Percentiles rank a stretch among this genome's conserved stretches.
These are phyloP conservation scores for Chloebia gouldiae DNA, from an alignment of 2,113 vertebrate species.

Conservation along the genomic window DNA sequence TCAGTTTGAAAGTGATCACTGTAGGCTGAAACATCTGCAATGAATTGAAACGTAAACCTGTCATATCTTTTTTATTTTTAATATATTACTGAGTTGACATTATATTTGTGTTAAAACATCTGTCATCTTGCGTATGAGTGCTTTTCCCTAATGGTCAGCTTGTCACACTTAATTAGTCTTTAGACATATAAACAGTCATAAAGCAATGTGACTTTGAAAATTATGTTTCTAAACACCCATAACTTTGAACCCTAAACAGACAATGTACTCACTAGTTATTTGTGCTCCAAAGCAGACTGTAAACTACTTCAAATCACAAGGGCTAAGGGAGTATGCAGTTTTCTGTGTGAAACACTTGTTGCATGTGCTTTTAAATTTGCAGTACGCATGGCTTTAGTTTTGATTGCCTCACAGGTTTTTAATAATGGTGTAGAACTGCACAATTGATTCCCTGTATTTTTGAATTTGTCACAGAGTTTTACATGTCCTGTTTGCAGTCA, in stretches of 20 bases:
- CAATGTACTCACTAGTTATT: background rate
- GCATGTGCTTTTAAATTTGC: background rate
- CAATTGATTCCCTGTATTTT: background rate
- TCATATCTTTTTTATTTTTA: slow-evolving; percentile 11
- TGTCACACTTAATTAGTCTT: slow-evolving; percentile 76
- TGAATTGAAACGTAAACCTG: slow-evolving; percentile 60
- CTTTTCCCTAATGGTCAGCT: slow-evolving; percentile 71
- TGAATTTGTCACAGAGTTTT: background rate
- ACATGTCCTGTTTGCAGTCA: background rate
- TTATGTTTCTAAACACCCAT: slow-evolving; percentile 37
- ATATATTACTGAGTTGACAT: slow-evolving; percentile 7
- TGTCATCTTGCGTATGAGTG: slow-evolving; percentile 61
- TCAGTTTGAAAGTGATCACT: slow-evolving; percentile 46
- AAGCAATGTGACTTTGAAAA: slow-evolving; percentile 68
- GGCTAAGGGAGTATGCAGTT: background rate
- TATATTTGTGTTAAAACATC: slow-evolving; percentile 62
- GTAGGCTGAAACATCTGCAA: slow-evolving; percentile 41
- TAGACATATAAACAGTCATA: slow-evolving; percentile 55
- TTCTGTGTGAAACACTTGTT: background rate
- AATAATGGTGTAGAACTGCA: background rate
- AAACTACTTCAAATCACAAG: background rate
- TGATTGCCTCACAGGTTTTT: background rate
- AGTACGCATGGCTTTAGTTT: background rate
- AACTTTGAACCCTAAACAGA: slow-evolving; percentile 34
- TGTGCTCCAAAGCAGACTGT: background rate